These are phyloP conservation scores for Lepus timidus DNA, from an alignment of 2,113 vertebrate species.

Conservation along the genomic window DNA sequence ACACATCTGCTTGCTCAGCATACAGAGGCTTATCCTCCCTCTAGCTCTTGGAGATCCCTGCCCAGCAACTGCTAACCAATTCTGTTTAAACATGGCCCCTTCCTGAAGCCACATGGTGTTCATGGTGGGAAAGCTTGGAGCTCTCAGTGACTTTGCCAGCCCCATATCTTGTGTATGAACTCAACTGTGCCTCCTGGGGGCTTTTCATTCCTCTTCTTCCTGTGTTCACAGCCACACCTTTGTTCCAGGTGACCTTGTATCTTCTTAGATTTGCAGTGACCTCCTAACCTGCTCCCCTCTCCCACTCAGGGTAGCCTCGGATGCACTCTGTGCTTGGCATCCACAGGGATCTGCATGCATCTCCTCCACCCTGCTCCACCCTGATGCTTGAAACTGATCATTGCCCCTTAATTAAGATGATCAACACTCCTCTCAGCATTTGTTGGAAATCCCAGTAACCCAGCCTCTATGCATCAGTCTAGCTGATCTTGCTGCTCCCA, in stretches of 20 bases:
- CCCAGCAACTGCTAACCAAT: neutral
- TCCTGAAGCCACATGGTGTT: neutral
- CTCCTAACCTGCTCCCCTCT: neutral
- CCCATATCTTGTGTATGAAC: neutral
- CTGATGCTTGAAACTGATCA: neutral
- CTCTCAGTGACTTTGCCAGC: neutral
- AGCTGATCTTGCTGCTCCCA: neutral
- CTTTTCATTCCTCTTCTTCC: neutral
- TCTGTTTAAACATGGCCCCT: neutral
- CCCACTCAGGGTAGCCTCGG: too few species aligned
- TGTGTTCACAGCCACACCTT: neutral
- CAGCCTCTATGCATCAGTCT: neutral
- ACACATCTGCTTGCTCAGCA: constrained; percentile 49
- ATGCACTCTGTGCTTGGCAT: neutral
- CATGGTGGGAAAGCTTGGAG: neutral
- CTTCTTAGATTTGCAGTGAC: neutral
- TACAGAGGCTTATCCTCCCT: neutral
- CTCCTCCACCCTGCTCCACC: too few species aligned
- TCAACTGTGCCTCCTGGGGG: neutral
- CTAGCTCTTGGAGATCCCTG: neutral
- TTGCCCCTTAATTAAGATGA: neutral
- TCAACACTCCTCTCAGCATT: neutral
- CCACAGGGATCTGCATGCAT: neutral
- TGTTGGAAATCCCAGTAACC: neutral
- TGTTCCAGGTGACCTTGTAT: neutral